Percentiles rank a stretch among this genome's conserved stretches.
Conservation (phyloP, 1,140 invertebrate genomes). For the Cydia amplana region DNA sequence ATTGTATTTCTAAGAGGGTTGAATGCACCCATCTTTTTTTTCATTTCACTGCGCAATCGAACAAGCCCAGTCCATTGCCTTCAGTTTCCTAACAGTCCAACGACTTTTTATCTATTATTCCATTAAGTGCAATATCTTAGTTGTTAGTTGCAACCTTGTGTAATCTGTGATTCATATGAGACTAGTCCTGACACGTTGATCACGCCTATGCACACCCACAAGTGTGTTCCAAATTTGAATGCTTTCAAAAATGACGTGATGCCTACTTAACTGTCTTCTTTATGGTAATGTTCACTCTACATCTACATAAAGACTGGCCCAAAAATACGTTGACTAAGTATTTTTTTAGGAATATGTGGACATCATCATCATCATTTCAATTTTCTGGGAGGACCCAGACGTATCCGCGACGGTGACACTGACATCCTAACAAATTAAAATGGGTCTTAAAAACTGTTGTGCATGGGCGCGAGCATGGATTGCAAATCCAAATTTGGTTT, state of each 20-base stretch:
- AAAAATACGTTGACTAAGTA: no score
- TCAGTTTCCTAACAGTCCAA: constrained; percentile 1
- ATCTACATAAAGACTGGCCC: no score
- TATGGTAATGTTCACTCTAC: neutral
- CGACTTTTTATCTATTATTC: constrained; percentile 10
- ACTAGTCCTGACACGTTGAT: constrained; percentile 15
- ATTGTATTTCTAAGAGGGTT: neutral
- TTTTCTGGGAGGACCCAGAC: no score
- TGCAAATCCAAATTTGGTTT: no score
- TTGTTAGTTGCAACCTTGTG: constrained; percentile 23
- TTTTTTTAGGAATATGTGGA: no score
- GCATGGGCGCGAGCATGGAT: no score
- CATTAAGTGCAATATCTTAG: constrained; percentile 5
- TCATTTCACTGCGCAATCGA: neutral
- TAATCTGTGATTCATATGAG: constrained; percentile 5
- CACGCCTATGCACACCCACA: constrained; percentile 16
- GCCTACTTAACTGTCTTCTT: neutral
- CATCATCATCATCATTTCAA: no score
- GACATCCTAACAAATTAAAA: no score
- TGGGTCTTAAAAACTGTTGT: no score
- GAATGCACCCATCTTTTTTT: neutral
- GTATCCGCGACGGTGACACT: no score
- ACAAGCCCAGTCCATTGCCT: constrained; percentile 10
- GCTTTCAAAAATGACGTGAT: constrained; percentile 11
- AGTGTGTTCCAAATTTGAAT: neutral